Base-by-base conservation (phyloP, 1,140 invertebrate species). In the Caenorhabditis brenneri region DNA sequence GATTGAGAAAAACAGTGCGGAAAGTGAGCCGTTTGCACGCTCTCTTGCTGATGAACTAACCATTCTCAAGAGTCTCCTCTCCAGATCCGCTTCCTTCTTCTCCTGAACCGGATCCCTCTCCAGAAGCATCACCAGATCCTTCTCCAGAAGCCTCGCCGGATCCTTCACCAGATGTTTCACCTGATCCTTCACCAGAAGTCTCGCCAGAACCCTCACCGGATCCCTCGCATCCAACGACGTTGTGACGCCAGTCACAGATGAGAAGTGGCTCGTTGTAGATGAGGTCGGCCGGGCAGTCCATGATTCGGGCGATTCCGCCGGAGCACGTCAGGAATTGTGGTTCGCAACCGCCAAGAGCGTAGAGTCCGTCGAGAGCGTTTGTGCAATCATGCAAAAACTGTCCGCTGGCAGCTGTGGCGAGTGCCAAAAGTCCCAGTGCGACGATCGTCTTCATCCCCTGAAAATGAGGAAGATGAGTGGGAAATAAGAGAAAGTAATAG, bases 171-270 rank as follows among this genome's bases (percentile, higher is more conserved):
- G 65, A 74, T 22, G 19, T 12, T 42, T 74, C 65, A 24, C 65
- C 65, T 3, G 65, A 74, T 27, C 7, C 36, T 27, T 74, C 65
- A 10, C 65, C 79, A 31, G 79, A 58, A 0, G 3, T 9, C n/a
- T 80, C 79, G 24, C 48, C 79, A 53, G 79, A 51, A n/a, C 39
- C 6, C 29, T 51, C 51, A n/a, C 69, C 60, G 7, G 83, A 51
- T n/a, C 85, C 79, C 31, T 48, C 60, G 24, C 65, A 58, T 36
- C 87, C 88, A 9, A 84, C 85, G 22, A 86, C 88, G 42, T 82
- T 16, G 19, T 85, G n/a, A 4, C 88, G 88, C 46, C 85, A 86
- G 46, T 88, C 86, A 49, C 88, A 89, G 1, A 82, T 60, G 4
- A 79, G 22, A 12, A 81, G 79, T 15, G 42, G 29, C 0, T 84